Percentiles rank a stretch among this genome's conserved stretches.
Conservation (phyloP, 2,888 invertebrate genomes). For the Drosophila monieri region DNA sequence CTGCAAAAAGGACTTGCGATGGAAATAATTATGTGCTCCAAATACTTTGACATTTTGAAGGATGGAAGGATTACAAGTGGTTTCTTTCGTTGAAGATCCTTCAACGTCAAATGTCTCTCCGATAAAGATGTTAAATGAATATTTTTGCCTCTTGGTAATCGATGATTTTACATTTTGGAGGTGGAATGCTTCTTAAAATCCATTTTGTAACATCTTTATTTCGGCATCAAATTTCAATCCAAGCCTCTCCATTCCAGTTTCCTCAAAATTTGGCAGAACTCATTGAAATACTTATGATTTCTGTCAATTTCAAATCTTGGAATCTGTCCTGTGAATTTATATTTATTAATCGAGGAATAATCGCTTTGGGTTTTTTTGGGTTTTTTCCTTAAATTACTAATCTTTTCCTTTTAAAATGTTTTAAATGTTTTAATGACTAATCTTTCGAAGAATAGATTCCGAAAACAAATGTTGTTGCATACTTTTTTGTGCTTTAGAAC, state of each 20-base stretch:
- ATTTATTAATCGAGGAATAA: neutral
- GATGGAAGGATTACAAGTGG: neutral
- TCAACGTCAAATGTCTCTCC: neutral
- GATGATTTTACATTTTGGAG: neutral
- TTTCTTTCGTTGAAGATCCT: neutral
- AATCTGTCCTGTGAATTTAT: too few relatives aligned
- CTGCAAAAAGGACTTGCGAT: neutral
- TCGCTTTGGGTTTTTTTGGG: too few relatives aligned
- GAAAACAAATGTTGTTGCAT: too few relatives aligned
- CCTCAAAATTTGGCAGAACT: neutral
- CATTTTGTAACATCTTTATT: neutral
- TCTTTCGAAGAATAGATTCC: too few relatives aligned
- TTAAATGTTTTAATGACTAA: too few relatives aligned
- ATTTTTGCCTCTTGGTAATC: neutral
- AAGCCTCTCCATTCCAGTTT: neutral
- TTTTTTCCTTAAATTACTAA: too few relatives aligned
- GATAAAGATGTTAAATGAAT: conserved; percentile 1
- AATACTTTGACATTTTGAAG: neutral
- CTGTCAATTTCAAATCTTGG: neutral
- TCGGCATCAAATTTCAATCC: neutral
- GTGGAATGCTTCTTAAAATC: neutral
- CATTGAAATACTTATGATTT: neutral
- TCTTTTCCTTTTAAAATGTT: too few relatives aligned
- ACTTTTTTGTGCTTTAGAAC: too few relatives aligned
- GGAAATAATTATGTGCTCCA: neutral